Conservation (phyloP, 2,888 invertebrate genomes). For the Eugnorisma glareosa region DNA sequence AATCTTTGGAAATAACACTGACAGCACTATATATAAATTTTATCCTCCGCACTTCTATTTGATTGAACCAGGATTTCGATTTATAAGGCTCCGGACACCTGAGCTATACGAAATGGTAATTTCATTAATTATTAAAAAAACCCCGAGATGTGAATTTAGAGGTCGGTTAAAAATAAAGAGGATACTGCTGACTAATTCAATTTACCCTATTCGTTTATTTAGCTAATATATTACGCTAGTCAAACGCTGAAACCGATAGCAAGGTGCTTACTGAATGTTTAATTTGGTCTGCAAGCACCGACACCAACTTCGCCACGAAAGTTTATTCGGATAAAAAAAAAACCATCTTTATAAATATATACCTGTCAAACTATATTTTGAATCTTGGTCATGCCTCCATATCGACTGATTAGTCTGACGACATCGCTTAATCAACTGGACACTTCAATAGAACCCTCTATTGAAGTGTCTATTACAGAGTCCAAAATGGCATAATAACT, state of each 20-base stretch:
- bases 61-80: slow-evolving; percentile 31
- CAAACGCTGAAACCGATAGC: background rate
- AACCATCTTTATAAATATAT: background rate
- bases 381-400: background rate
- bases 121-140: slow-evolving; percentile 30
- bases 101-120: slow-evolving; percentile 8
- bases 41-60: slow-evolving; percentile 5
- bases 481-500: background rate
- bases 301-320: background rate
- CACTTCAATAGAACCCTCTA: too few species aligned
- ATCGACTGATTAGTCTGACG: background rate
- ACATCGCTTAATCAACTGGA: background rate
- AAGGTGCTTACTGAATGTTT: background rate
- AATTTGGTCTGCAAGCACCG: background rate
- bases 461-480: background rate
- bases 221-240: background rate
- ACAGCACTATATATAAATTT: background rate
- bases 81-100: slow-evolving; percentile 21
- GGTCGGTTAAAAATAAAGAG: slow-evolving; percentile 6
- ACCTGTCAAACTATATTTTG: background rate
- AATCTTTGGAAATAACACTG: background rate
- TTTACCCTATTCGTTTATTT: slow-evolving; percentile 16
- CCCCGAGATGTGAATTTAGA: slow-evolving; percentile 2
- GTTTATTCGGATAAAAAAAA: background rate
- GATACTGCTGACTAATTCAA: background rate